phyloP scores from a whole-genome alignment of 1,140 invertebrate genomes.

The Drosophila aff. region DNA sequence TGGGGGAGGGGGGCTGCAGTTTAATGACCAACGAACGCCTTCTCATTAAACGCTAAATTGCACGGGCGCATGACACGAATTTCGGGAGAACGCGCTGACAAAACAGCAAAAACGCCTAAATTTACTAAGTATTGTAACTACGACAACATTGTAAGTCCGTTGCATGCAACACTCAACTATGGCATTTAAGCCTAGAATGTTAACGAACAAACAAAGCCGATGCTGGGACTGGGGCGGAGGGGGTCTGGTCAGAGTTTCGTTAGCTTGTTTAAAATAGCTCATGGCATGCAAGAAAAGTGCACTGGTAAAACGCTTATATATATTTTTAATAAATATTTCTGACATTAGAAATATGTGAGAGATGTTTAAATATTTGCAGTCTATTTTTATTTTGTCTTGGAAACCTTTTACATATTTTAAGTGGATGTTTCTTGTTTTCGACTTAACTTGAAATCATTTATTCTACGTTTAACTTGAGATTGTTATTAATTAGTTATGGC shows the following conservation, averaged over 20 bases:
- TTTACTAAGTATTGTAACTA: conserved; percentile 69
- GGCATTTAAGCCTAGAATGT: conserved; percentile 66
- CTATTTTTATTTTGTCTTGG: not conserved
- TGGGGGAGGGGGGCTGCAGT: conserved; percentile 32
- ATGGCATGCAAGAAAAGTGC: conserved; percentile 46
- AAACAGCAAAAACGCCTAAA: conserved; percentile 51
- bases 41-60: conserved; percentile 83
- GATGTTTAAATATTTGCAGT: not conserved
- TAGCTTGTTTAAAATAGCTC: conserved; percentile 65
- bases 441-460: not conserved
- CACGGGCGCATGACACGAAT: conserved; percentile 78
- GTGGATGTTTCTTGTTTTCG: not conserved
- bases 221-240: conserved; percentile 19
- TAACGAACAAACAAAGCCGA: conserved; percentile 79
- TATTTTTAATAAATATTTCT: not conserved
- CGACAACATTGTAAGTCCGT: conserved; percentile 42
- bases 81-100: conserved; percentile 49
- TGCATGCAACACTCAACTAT: conserved; percentile 67
- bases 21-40: conserved; percentile 80
- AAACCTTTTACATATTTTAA: not conserved
- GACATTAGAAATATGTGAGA: not conserved
- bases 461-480: not conserved
- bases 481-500: not conserved
- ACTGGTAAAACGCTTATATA: not conserved
- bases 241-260: conserved; percentile 49